These are phyloP conservation scores for Cloeon dipterum DNA, from an alignment of 2,888 invertebrate genomes.

Conservation along the genomic window DNA sequence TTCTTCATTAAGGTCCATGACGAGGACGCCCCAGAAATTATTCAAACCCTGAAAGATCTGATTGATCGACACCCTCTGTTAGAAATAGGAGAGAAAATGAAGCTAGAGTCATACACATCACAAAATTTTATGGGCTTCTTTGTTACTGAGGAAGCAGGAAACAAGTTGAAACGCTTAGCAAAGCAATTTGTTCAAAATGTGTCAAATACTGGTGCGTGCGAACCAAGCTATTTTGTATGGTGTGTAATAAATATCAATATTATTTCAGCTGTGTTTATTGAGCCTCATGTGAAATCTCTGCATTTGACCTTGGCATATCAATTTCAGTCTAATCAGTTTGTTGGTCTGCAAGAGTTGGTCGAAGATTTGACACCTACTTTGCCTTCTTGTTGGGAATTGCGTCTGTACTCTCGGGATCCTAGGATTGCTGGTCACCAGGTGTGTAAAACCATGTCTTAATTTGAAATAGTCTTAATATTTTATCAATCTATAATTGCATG, in stretches of 20 bases:
- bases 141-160: constrained; percentile 59
- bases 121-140: constrained; percentile 82
- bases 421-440: constrained; percentile 47
- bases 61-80: constrained; percentile 25
- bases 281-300: constrained; percentile 62
- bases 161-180: constrained; percentile 54
- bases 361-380: constrained; percentile 42
- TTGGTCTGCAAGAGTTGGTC: constrained; percentile 45
- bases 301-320: constrained; percentile 79
- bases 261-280: constrained; percentile 39
- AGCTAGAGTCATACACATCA: constrained; percentile 59
- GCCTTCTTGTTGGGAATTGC: constrained; percentile 56
- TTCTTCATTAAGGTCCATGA: constrained; percentile 39
- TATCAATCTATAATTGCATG: too few relatives aligned
- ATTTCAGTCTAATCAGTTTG: constrained; percentile 48
- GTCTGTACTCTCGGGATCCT: constrained; percentile 67
- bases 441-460: constrained; percentile 4
- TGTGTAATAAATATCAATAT: constrained; percentile 12
- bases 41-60: constrained; percentile 47
- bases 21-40: constrained; percentile 42
- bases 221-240: too few relatives aligned
- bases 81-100: constrained; percentile 8
- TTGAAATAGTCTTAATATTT: neutral
- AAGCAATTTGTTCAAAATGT: constrained; percentile 61
- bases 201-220: constrained; percentile 41